Base-by-base conservation (phyloP, 2,113 vertebrate genomes). In the Oostethus manadensis region DNA sequence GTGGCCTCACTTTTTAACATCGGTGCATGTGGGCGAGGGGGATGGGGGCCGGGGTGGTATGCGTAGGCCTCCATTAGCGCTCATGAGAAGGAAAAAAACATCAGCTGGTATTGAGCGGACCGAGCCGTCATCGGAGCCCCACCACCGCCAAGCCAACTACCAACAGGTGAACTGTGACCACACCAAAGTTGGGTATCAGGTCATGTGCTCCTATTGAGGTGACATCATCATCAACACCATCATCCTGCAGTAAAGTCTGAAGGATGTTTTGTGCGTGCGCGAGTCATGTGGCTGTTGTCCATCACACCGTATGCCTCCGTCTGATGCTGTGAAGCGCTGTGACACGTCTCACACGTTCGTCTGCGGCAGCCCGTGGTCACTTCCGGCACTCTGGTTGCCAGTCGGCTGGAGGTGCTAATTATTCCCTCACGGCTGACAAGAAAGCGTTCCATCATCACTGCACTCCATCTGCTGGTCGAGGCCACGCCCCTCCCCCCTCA, bases 1-100 rank as follows among this genome's bases (percentile, higher is more conserved):
- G 75, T 16, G 69, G 56, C 68, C 70, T 58, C 48, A 60, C 64
- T 80, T 74, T 63, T 43, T 45, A 35, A 48, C 45, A 64, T 4
- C 49, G 58, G 3, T 53, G 62, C 50, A 21, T 21, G 4, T 8
- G 46, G n/a, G 2, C 8, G 8, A 3, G 9, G 1, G 4, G 18
- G n/a, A 8, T 9, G 9, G 46, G 46, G 46, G 18, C 10, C 2
- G 9, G 46, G 46, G 18, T 1, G 42, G 3, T 60, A 10, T 22
- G 55, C 17, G 21, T 29, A 46, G 1, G 20, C n/a, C 4, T 29
- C n/a, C 38, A 42, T 42, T 42, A 42, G 38, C 38, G 13, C 11
- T 42, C 38, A 42, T 42, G 38, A 42, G 38, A 42, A 14, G 10
- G 2, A 42, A 42, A 42, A 14, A 33, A 3, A 42, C 10, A 14